These are phyloP conservation scores for Macrotus californicus DNA, from an alignment of 2,113 vertebrate genomes.

Conservation along the genomic window DNA sequence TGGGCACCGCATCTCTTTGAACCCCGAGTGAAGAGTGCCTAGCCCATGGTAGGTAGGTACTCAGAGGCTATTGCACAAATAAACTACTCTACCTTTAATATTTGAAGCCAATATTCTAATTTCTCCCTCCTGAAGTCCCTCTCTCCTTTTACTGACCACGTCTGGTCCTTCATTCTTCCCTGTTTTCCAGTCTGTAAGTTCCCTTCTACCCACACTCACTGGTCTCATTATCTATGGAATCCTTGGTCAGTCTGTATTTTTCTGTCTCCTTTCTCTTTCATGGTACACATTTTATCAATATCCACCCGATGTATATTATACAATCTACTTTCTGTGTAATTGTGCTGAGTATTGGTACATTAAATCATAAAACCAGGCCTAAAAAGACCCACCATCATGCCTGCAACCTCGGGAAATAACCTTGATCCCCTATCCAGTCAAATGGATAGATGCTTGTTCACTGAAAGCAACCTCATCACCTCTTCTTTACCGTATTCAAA, in stretches of 20 bases:
- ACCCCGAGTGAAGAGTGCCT: not conserved
- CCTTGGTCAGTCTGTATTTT: not conserved
- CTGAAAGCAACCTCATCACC: not conserved
- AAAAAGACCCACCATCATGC: not conserved
- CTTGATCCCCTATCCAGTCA: not conserved
- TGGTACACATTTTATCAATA: not conserved
- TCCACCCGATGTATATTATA: not conserved
- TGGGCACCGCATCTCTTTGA: not conserved
- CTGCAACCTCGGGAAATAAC: not conserved
- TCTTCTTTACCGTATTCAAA: not conserved
- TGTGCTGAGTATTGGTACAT: not conserved
- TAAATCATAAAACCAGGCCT: not conserved
- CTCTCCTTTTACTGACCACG: not conserved
- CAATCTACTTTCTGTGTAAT: not conserved
- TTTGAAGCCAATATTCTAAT: not conserved
- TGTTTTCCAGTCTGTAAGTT: not conserved
- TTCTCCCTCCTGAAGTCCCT: not conserved
- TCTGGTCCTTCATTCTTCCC: not conserved
- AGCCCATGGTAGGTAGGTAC: not conserved
- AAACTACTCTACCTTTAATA: not conserved
- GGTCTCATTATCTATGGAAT: not conserved
- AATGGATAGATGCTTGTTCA: not conserved
- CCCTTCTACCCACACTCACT: not conserved
- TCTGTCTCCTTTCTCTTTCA: not conserved
- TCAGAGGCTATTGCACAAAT: not conserved